Evolutionary conservation across 37 sponge, comb jelly and placozoan genomes (phyloP), one percentile per base, ranked within the genome.

Genomic region (Hormiphora californensis): DNA sequence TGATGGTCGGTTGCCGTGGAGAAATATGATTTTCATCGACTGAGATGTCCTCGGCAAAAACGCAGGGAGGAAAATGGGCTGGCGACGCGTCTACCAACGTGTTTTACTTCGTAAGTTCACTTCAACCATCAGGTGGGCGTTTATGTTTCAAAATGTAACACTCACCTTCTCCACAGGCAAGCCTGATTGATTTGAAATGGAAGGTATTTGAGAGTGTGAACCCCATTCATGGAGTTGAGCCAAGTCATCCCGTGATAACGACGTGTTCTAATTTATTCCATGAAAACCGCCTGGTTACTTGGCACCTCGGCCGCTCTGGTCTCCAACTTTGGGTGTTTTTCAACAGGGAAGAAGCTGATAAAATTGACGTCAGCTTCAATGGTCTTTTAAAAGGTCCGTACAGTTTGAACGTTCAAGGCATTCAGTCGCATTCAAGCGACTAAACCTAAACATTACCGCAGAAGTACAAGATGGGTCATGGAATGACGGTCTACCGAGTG

Each of bases 61-160:
- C 67, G 1, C 67, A 65, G 35, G 67, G 67, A 28, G 35, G 67
- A 17, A 65, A 65, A 34, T 65, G 67, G 67, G 67, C 67, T 30
- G 67, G 67, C 4, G 67, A 65, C 38, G 67, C 67, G 1, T 65
- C 67, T 11, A 65, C 67, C 33, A 65, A 65, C 35, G 37, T 65
- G 38, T 65, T 65, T 39, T 65, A 65, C 37, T 65, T 65, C 35
- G 67, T 65, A 34, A 65, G 67, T 65, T 33, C 28, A 33, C 4
- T 7, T 65, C 35, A 4, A 27, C 4, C 11, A 7, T 65, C 35
- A 7, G n/a, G n/a, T n/a, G n/a, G n/a, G n/a, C n/a, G n/a, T 7
- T 59, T 11, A 17, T 17, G 11, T 59, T 21, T 59, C 11, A 27
- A 23, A 7, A 25, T n/a, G 62, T 59, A 59, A 38, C 7, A 21